A percentile compares a stretch with the other conserved stretches of the same genome.
Conservation (phyloP, 2,888 invertebrate species). For the Iphiclides podalirius region DNA sequence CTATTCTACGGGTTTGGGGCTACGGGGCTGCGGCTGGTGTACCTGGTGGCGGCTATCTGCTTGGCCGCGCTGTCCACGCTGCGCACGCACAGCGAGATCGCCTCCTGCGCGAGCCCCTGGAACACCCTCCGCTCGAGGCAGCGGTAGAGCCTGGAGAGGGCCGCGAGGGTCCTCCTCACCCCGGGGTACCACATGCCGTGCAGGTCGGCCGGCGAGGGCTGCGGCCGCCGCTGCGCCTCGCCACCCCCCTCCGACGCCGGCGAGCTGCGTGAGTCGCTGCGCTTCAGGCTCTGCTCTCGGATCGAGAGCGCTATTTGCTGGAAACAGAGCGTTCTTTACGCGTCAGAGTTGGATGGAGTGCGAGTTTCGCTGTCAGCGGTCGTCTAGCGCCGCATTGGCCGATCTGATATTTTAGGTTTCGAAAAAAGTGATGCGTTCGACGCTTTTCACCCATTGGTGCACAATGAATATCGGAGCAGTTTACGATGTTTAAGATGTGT, state of each 20-base stretch:
- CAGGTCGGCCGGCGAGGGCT: conserved; percentile 93
- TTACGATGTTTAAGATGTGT: no score
- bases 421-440: no score
- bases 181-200: conserved; percentile 99
- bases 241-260: conserved; percentile 86
- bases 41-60: conserved; percentile 87
- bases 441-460: no score
- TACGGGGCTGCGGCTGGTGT: no score
- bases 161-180: conserved; percentile 95
- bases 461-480: no score
- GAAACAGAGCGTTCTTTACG: no score
- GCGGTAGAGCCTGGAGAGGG: conserved; percentile 90
- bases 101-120: conserved; percentile 98
- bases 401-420: no score
- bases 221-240: conserved; percentile 64
- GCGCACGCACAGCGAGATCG: conserved; percentile 93
- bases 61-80: conserved; percentile 91
- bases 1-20: no score
- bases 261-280: conserved; percentile 85
- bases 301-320: conserved; percentile 84
- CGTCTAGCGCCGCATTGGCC: no score
- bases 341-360: no score
- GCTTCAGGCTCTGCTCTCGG: conserved; percentile 78
- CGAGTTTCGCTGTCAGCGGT: no score
- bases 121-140: conserved; percentile 97